A percentile compares a stretch with the other conserved stretches of the same genome.
These are phyloP conservation scores for Liopterus haemorrhoidalis DNA, from an alignment of 2,888 invertebrate species.

Conservation along the genomic window DNA sequence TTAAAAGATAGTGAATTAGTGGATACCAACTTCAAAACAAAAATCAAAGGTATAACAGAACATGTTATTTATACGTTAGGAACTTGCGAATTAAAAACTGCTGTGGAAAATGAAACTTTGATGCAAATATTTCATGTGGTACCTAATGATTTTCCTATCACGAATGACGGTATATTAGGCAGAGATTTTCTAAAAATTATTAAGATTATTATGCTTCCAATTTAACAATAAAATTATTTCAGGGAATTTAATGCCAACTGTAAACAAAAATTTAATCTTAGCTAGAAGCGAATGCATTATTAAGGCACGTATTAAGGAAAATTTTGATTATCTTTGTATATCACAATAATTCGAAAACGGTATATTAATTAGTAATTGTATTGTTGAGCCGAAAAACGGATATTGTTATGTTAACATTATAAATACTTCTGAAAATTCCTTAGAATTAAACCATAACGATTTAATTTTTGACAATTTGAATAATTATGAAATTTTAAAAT, in stretches of 20 bases:
- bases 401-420: constrained; percentile 1
- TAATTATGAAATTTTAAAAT: not conserved
- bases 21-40: constrained; percentile 7
- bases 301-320: not conserved
- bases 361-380: constrained; percentile 13
- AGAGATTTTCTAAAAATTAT: constrained; percentile 15
- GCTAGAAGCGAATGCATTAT: constrained; percentile 8
- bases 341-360: constrained; percentile 12
- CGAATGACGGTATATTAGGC: constrained; percentile 8
- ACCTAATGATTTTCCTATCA: constrained; percentile 12
- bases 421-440: too few relatives aligned
- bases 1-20: constrained; percentile 11
- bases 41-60: constrained; percentile 15
- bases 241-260: too few relatives aligned
- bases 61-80: constrained; percentile 14
- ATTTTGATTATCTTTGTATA: constrained; percentile 7
- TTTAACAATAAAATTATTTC: too few relatives aligned
- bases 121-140: constrained; percentile 20
- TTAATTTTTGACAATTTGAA: too few relatives aligned
- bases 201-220: too few relatives aligned
- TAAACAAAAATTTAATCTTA: too few relatives aligned
- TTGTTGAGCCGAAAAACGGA: constrained; percentile 9
- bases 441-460: too few relatives aligned
- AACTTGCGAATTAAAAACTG: constrained; percentile 12
- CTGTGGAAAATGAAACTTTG: constrained; percentile 9